Percentiles rank a stretch among this genome's conserved stretches.
Evolutionary conservation across 2,888 invertebrate species (phyloP).

Genomic region (Branchellion lobata): DNA sequence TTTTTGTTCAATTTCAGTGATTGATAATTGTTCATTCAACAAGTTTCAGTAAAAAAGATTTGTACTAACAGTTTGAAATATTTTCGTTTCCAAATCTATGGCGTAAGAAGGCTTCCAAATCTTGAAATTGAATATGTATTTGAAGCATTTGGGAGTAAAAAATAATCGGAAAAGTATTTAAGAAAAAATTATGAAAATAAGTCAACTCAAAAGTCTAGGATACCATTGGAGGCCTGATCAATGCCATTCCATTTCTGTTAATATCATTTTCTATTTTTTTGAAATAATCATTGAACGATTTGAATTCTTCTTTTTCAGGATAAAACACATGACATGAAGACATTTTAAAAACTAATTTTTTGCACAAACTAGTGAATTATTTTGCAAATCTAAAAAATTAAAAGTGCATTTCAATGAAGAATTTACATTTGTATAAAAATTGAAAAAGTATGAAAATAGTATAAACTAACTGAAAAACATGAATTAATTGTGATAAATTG

Average conservation of each 20-base stretch:
- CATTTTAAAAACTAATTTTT: no score
- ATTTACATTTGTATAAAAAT: no score
- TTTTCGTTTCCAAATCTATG: not conserved
- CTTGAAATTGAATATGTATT: not conserved
- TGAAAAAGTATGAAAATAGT: no score
- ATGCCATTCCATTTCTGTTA: not conserved
- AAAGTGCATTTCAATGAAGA: no score
- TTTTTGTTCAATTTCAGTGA: no score
- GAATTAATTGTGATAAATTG: no score
- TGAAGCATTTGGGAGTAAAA: not conserved
- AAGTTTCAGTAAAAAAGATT: no score
- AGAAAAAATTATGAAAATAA: not conserved
- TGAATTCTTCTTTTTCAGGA: slow-evolving; percentile 9
- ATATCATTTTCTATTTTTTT: not conserved
- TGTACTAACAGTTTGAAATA: not conserved
- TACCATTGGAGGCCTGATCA: not conserved
- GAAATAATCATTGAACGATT: not conserved
- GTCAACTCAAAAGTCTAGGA: not conserved
- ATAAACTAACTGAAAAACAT: no score
- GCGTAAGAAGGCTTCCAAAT: not conserved
- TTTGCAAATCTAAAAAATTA: no score
- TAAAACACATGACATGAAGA: not conserved
- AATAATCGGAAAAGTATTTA: not conserved
- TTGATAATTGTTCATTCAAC: no score
- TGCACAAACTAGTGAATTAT: no score